Conservation (phyloP, 2,797 vertebrate species). For the Falco peregrinus region DNA sequence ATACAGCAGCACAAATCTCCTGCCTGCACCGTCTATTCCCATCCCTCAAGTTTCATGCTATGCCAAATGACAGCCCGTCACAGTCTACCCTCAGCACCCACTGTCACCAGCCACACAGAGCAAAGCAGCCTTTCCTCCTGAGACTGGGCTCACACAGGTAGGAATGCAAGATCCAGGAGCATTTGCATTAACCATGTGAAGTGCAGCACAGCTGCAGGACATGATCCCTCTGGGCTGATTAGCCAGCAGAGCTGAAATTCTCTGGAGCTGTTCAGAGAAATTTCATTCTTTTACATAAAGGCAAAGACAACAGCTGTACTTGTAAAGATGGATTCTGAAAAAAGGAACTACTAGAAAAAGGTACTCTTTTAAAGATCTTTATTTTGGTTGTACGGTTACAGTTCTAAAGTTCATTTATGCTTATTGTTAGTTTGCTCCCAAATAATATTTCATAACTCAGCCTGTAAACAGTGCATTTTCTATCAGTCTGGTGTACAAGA, state of each 20-base stretch:
- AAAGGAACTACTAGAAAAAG: background rate
- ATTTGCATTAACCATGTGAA: background rate
- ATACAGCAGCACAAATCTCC: background rate
- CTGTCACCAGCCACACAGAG: background rate
- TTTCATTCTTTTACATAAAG: background rate
- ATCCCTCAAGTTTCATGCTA: background rate
- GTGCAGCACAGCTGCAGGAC: background rate
- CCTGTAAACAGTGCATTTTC: constrained; percentile 58
- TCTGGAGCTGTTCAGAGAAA: background rate
- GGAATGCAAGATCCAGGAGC: background rate
- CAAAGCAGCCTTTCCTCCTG: background rate
- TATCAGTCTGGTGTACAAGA: constrained; percentile 60
- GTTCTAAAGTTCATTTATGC: constrained; percentile 33
- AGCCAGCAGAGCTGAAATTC: background rate
- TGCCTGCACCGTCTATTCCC: background rate
- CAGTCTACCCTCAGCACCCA: background rate
- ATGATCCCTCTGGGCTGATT: background rate
- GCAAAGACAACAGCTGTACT: background rate
- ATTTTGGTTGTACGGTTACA: constrained; percentile 70
- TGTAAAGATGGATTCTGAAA: background rate
- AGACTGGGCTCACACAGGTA: background rate
- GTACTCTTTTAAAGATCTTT: constrained; percentile 69
- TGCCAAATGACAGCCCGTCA: background rate
- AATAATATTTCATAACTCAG: constrained; percentile 51
- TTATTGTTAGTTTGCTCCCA: constrained; percentile 57